phyloP scores from a whole-genome alignment of 2,113 vertebrate species.

The Axis porcinus region DNA sequence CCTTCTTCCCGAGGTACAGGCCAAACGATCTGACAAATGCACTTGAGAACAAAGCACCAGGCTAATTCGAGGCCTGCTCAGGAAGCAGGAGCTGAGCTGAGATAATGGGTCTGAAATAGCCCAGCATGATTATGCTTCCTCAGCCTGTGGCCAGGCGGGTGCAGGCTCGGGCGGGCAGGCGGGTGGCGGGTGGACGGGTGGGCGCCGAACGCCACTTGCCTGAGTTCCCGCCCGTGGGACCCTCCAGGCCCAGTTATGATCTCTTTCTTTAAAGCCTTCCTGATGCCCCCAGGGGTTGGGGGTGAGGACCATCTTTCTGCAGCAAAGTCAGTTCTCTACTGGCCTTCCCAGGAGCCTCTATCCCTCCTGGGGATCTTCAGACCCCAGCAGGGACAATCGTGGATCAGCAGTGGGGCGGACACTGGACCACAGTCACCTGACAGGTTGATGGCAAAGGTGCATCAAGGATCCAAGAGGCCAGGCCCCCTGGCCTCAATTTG shows the following conservation, averaged over 20 bases:
- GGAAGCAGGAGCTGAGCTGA: constrained; percentile 75
- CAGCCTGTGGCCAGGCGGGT: constrained; percentile 65
- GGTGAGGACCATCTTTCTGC: not conserved
- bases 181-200: not conserved
- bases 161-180: constrained; percentile 50
- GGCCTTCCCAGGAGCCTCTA: not conserved
- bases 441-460: not conserved
- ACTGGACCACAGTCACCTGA: not conserved
- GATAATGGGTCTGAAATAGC: constrained; percentile 77
- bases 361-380: not conserved
- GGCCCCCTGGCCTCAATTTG: not conserved
- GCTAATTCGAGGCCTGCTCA: constrained; percentile 74
- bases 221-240: not conserved
- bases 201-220: not conserved
- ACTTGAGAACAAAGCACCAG: constrained; percentile 75
- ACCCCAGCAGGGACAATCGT: not conserved
- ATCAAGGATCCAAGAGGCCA: not conserved
- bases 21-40: constrained; percentile 74
- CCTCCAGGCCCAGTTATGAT: not conserved
- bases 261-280: not conserved
- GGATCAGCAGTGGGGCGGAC: not conserved
- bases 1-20: constrained; percentile 62
- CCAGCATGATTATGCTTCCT: constrained; percentile 70
- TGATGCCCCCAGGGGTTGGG: not conserved
- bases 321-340: not conserved